A percentile compares a stretch with the other conserved stretches of the same genome.
Evolutionary conservation across 1,140 invertebrate genomes (phyloP).

Genomic region (Schlechtendalia chinensis): DNA sequence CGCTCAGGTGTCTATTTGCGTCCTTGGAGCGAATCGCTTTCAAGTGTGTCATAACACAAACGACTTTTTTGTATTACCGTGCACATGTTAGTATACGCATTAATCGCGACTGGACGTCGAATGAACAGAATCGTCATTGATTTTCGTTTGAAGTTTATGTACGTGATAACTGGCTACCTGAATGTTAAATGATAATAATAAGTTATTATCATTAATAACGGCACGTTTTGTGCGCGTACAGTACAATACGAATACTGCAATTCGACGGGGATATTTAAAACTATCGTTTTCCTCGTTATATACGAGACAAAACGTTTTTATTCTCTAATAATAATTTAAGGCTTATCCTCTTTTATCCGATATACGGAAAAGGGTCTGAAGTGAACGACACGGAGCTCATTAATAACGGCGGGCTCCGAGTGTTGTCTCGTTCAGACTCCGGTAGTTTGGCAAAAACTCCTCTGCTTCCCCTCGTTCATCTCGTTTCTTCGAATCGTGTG

Average conservation of each 20-base stretch:
- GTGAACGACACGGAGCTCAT: background rate
- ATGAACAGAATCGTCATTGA: too few species aligned
- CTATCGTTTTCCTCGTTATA: background rate
- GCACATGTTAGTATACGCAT: too few species aligned
- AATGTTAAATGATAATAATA: background rate
- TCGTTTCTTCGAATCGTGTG: background rate
- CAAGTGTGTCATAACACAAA: conserved; percentile 36
- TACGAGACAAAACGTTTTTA: background rate
- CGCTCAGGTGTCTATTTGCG: conserved; percentile 14
- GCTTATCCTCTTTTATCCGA: background rate
- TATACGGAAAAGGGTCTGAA: conserved; percentile 12
- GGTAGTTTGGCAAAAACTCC: conserved; percentile 36
- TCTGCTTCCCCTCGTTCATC: conserved; percentile 2
- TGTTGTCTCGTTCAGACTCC: conserved; percentile 40
- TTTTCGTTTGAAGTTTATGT: background rate
- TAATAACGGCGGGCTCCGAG: conserved; percentile 5
- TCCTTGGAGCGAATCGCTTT: conserved; percentile 35
- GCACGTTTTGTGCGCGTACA: too few species aligned
- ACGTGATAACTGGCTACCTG: too few species aligned
- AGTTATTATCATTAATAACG: background rate
- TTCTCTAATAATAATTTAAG: conserved; percentile 4
- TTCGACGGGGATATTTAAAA: background rate
- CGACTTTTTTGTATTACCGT: too few species aligned
- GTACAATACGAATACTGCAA: too few species aligned
- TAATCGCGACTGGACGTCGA: too few species aligned